These are phyloP conservation scores for Dasyurus viverrinus DNA, from an alignment of 2,113 vertebrate genomes.

Conservation along the genomic window DNA sequence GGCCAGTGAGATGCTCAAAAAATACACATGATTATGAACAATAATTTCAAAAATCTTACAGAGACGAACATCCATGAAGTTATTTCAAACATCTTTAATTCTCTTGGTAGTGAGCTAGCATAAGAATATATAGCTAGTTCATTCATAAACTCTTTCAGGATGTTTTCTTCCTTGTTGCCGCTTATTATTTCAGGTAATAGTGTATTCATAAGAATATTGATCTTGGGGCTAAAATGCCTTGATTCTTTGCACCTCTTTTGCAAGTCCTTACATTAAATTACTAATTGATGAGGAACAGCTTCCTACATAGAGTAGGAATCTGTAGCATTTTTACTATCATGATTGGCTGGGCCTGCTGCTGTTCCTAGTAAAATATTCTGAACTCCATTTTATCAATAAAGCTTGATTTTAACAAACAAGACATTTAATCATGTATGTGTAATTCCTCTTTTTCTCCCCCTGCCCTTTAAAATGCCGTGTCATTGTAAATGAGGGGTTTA, in stretches of 20 bases:
- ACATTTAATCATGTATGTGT: slow-evolving; percentile 86
- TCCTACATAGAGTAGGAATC: slow-evolving; percentile 81
- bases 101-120: slow-evolving; percentile 68
- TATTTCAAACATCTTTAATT: slow-evolving; percentile 72
- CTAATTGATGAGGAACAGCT: slow-evolving; percentile 82
- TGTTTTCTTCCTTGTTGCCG: slow-evolving; percentile 60
- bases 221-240: slow-evolving; percentile 79
- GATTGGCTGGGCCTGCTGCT: slow-evolving; percentile 89
- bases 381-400: slow-evolving; percentile 93
- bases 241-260: slow-evolving; percentile 84
- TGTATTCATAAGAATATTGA: slow-evolving; percentile 68
- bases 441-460: slow-evolving; percentile 82
- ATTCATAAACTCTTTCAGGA: slow-evolving; percentile 65
- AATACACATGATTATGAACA: slow-evolving; percentile 79
- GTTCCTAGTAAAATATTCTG: slow-evolving; percentile 87
- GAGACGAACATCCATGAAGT: slow-evolving; percentile 67
- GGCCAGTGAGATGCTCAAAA: slow-evolving; percentile 81
- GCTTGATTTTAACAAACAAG: slow-evolving; percentile 89
- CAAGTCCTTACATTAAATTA: slow-evolving; percentile 80
- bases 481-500: slow-evolving; percentile 83
- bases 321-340: slow-evolving; percentile 85
- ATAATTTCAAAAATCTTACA: slow-evolving; percentile 63
- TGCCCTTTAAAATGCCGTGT: slow-evolving; percentile 81
- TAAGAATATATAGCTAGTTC: slow-evolving; percentile 66
- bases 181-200: slow-evolving; percentile 66